Conservation (phyloP, 2,797 vertebrate species). For the Merluccius polli region DNA sequence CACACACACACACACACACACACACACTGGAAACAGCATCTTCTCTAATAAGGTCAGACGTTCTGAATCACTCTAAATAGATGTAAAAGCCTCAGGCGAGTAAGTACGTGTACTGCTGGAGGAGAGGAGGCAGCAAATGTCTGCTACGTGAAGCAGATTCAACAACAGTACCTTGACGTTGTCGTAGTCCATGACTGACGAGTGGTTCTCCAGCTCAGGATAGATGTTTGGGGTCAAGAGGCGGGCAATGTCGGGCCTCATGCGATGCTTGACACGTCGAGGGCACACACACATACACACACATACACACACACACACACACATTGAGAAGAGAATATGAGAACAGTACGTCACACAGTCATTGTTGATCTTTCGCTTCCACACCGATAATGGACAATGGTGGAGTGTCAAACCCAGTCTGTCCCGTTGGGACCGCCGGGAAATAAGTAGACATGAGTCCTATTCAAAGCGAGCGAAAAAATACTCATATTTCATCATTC, state of each 20-base stretch:
- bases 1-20: not conserved
- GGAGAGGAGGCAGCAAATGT: constrained; percentile 5
- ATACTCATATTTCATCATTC: too few relatives aligned
- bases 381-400: not conserved
- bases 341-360: not conserved
- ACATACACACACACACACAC: constrained; percentile 1
- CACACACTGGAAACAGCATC: not conserved
- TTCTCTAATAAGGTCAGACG: not conserved
- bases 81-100: constrained; percentile 12
- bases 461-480: too few relatives aligned
- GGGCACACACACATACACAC: constrained; percentile 11
- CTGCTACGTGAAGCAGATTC: constrained; percentile 13
- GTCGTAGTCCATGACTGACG: constrained; percentile 85
- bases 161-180: constrained; percentile 82
- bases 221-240: constrained; percentile 92
- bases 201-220: constrained; percentile 83
- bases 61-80: constrained; percentile 5
- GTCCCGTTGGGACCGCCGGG: not conserved
- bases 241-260: constrained; percentile 89
- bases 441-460: not conserved
- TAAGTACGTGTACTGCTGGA: constrained; percentile 5
- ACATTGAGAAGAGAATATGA: not conserved
- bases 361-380: not conserved
- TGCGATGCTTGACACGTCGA: constrained; percentile 80
- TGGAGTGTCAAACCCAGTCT: not conserved